Conservation (phyloP, 2,797 vertebrate genomes). For the Bovichtus diacanthus region DNA sequence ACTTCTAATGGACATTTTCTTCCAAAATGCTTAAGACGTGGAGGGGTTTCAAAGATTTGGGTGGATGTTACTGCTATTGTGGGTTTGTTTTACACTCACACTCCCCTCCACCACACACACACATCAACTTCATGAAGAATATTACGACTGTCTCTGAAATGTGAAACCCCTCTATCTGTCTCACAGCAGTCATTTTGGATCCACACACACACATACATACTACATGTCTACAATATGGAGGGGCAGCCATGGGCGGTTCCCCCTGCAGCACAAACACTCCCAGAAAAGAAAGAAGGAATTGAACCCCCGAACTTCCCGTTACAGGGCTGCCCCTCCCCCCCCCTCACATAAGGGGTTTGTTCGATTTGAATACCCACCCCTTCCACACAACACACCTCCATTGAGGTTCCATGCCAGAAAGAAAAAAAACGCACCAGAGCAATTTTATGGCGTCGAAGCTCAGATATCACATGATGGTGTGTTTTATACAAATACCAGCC, state of each 20-base stretch:
- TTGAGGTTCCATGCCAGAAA: constrained; percentile 19
- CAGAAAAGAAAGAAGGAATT: constrained; percentile 28
- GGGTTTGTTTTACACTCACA: constrained; percentile 1
- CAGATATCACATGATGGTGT: neutral
- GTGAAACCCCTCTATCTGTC: neutral
- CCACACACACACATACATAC: neutral
- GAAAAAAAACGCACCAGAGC: constrained; percentile 11
- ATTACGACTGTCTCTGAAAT: constrained; percentile 9
- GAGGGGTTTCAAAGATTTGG: neutral
- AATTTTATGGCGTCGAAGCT: neutral
- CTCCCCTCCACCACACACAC: neutral
- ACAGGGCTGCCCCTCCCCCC: constrained; percentile 12
- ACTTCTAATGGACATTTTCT: no score
- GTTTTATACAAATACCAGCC: neutral
- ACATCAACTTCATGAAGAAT: constrained; percentile 35
- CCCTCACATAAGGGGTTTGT: constrained; percentile 34
- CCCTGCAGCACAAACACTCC: constrained; percentile 29
- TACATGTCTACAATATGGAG: neutral
- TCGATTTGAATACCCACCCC: constrained; percentile 36
- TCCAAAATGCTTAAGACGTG: neutral
- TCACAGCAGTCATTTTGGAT: neutral
- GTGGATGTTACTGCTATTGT: neutral
- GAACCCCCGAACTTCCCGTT: constrained; percentile 39
- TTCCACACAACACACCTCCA: constrained; percentile 51
- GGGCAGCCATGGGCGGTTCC: constrained; percentile 8